phyloP scores from a whole-genome alignment of 2,888 invertebrate species.

The Plusia festucae region DNA sequence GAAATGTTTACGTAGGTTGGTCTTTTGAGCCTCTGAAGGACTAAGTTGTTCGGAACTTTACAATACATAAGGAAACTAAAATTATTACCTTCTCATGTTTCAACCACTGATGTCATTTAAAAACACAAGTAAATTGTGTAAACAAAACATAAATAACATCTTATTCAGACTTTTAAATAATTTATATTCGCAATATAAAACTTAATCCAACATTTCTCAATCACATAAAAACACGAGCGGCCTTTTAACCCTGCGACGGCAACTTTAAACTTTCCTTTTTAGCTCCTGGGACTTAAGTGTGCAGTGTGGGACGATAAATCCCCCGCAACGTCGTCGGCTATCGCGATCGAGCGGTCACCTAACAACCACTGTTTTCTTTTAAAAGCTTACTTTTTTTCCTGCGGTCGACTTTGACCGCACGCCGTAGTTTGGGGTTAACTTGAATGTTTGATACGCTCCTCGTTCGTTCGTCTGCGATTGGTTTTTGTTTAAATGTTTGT shows the following conservation, averaged over 20 bases:
- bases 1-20: slow-evolving; percentile 2
- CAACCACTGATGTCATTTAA: background rate
- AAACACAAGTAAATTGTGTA: background rate
- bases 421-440: slow-evolving; percentile 38
- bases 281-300: slow-evolving; percentile 62
- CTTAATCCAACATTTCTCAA: slow-evolving; percentile 24
- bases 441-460: slow-evolving; percentile 51
- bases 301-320: slow-evolving; percentile 62
- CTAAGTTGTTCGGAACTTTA: background rate
- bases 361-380: slow-evolving; percentile 63
- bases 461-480: slow-evolving; percentile 50
- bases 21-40: background rate
- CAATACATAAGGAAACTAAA: background rate
- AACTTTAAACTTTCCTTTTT: slow-evolving; percentile 65
- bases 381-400: slow-evolving; percentile 60
- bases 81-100: background rate
- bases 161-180: background rate
- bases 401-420: slow-evolving; percentile 53
- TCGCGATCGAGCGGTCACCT: slow-evolving; percentile 63
- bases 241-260: slow-evolving; percentile 50
- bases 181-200: slow-evolving; percentile 1
- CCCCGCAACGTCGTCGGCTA: slow-evolving; percentile 58
- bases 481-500: slow-evolving; percentile 23
- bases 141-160: background rate
- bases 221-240: slow-evolving; percentile 29